Base-by-base conservation (phyloP, 2,113 vertebrate genomes). In the Raja brachyura region DNA sequence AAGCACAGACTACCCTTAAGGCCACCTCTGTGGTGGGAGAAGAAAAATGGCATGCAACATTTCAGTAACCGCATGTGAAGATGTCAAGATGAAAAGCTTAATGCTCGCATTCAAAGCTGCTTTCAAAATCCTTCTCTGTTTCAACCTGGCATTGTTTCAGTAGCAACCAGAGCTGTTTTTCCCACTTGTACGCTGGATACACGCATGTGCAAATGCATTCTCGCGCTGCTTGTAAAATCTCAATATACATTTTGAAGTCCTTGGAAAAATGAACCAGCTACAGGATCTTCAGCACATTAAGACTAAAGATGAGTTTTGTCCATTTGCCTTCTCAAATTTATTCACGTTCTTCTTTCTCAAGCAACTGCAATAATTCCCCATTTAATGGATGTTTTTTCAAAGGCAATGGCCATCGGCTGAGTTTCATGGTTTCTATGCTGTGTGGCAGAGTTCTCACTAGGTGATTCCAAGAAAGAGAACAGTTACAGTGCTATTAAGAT, bases 121-220 rank as follows among this genome's bases (percentile, higher is more conserved):
- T 85, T 85, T 22, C 81, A 85, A 85, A 85, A 56, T 73, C 0
- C 56, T 61, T 14, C 59, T 31, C 83, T 86, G 5, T 86, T 63
- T 86, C n/a, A 88, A 66, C 13, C 14, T 88, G 13, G 16, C 83
- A 88, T 61, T 88, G 83, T 88, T 88, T 88, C 83, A 66, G 59
- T 88, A 88, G 59, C n/a, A 88, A 63, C 61, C 83, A 66, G 59
- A n/a, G 5, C 83, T 81, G 5, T 61, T 86, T 5, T 86, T 86
- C 63, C 28, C 54, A n/a, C 31, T 63, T 28, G 1, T 5, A 61
- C 83, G 4, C 70, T 22, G 70, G 70, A 16, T 16, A 10, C 10
- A 68, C 16, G 18, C 70, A 73, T 20, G 4, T 22, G 14, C 83
- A 88, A n/a, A 18, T 2, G 18, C 59, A 88, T 8, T 14, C 28